Percentiles rank a stretch among this genome's conserved stretches.
Conservation (phyloP, 1,140 invertebrate species). For the Halictus rubicundus region DNA sequence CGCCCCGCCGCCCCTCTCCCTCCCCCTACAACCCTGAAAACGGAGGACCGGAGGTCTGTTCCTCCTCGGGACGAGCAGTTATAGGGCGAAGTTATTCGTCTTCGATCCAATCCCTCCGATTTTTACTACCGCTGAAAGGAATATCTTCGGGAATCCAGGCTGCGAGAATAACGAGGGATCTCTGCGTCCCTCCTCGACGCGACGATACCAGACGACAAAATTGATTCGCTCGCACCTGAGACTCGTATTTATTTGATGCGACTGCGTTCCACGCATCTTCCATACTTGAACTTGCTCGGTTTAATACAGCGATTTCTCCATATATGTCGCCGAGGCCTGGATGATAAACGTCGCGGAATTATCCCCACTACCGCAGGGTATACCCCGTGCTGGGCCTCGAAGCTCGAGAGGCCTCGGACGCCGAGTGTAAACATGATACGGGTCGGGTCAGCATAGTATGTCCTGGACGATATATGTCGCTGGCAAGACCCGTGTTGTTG, state of each 20-base stretch:
- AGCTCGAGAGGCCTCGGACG: no score
- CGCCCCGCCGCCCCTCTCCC: neutral
- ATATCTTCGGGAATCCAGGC: neutral
- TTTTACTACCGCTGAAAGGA: neutral
- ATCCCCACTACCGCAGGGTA: no score
- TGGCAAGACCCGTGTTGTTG: no score
- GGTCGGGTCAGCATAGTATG: no score
- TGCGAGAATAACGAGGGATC: neutral
- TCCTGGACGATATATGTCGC: no score
- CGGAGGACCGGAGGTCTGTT: neutral
- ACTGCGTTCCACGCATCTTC: neutral
- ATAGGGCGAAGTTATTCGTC: neutral
- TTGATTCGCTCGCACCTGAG: neutral
- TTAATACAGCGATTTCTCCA: no score
- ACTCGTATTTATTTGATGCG: neutral
- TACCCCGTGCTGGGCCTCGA: no score
- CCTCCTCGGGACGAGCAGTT: neutral
- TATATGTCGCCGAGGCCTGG: no score
- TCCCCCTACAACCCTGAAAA: neutral
- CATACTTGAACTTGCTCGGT: no score
- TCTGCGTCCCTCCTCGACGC: neutral
- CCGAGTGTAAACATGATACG: no score
- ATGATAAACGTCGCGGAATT: no score
- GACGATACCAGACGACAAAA: neutral
- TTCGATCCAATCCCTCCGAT: conserved; percentile 8